These are phyloP conservation scores for Babyrousa celebensis DNA, from an alignment of 2,797 vertebrate genomes.

Conservation along the genomic window DNA sequence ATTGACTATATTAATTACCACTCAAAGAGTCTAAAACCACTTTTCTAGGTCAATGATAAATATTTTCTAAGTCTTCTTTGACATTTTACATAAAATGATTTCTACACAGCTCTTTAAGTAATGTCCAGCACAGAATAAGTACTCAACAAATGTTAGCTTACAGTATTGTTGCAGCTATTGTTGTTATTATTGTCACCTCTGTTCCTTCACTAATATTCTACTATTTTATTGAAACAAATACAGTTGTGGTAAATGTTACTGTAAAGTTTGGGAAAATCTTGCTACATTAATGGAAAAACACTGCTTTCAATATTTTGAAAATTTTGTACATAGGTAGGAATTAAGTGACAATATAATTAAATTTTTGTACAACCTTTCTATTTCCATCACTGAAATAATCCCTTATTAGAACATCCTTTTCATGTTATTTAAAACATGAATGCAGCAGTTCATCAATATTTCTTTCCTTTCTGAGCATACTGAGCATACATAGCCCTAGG, in stretches of 20 bases:
- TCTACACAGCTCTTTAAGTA: constrained; percentile 8
- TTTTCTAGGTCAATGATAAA: constrained; percentile 7
- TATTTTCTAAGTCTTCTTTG: constrained; percentile 3
- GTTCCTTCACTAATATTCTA: background rate
- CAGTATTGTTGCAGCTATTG: background rate
- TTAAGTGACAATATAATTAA: background rate
- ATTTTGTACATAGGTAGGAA: background rate
- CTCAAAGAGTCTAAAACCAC: constrained; percentile 40
- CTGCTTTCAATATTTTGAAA: constrained; percentile 24
- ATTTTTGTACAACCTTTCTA: background rate
- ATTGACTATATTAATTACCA: constrained; percentile 66
- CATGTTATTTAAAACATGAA: background rate
- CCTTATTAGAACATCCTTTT: background rate
- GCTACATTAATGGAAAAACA: constrained; percentile 3
- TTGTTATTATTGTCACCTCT: background rate
- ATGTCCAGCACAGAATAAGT: background rate
- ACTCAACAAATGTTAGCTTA: background rate
- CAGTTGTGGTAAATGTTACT: background rate
- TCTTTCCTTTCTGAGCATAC: background rate
- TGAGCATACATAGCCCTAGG: background rate
- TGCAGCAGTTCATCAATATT: background rate
- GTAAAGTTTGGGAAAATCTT: background rate
- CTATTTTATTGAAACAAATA: constrained; percentile 30
- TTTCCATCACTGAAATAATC: background rate
- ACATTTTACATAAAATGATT: constrained; percentile 17